phyloP scores from a whole-genome alignment of 2,113 vertebrate species.

The Cisticola juncidis region DNA sequence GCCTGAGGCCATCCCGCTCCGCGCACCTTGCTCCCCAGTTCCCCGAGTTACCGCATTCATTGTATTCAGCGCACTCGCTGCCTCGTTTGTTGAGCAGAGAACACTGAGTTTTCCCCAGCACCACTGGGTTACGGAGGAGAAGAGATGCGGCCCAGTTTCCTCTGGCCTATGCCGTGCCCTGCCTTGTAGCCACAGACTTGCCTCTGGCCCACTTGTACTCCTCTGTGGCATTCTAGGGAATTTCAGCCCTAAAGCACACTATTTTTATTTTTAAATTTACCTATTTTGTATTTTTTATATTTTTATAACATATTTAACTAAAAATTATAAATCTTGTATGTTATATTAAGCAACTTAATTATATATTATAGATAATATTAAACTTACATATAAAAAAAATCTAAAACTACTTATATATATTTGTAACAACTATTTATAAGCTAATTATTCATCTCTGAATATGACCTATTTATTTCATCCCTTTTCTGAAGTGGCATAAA shows the following conservation, averaged over 20 bases:
- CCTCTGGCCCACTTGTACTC: accelerated
- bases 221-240: neutral
- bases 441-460: neutral
- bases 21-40: accelerated
- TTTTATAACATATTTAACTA: neutral
- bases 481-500: neutral
- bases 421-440: neutral
- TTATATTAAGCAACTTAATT: neutral
- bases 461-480: neutral
- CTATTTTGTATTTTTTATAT: neutral
- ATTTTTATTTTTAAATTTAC: neutral
- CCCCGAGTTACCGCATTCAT: accelerated
- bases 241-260: neutral
- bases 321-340: neutral
- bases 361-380: neutral
- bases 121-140: accelerated
- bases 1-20: accelerated
- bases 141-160: neutral
- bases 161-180: accelerated
- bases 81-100: neutral
- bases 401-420: neutral
- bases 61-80: neutral
- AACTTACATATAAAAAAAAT: neutral
- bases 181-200: accelerated
- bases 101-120: neutral